phyloP scores from a whole-genome alignment of 2,113 vertebrate species.

The Sprattus sprattus region DNA sequence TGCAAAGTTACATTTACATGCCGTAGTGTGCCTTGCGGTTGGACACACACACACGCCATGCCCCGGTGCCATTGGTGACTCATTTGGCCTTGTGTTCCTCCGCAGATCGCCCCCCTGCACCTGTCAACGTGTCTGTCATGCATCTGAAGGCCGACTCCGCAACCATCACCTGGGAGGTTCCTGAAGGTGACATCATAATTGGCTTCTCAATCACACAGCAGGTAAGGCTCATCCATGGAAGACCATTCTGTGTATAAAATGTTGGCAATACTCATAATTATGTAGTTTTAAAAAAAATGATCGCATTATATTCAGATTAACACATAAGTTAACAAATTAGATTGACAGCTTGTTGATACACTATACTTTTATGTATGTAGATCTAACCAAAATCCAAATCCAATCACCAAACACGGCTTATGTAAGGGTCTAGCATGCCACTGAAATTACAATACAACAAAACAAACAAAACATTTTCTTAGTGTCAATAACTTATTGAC shows the following conservation, averaged over 20 bases:
- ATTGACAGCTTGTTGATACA: neutral
- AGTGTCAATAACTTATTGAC: neutral
- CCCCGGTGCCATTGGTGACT: neutral
- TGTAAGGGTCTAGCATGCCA: no score
- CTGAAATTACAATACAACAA: no score
- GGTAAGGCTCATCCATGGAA: slow-evolving; percentile 64
- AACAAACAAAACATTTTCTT: neutral
- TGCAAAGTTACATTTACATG: neutral
- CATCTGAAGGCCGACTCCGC: slow-evolving; percentile 94
- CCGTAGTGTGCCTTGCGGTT: neutral
- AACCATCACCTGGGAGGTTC: slow-evolving; percentile 95
- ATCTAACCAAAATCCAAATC: neutral
- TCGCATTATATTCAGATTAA: neutral
- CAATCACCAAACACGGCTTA: no score
- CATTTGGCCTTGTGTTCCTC: neutral
- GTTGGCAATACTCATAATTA: neutral
- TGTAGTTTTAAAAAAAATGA: neutral
- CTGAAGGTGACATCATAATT: slow-evolving; percentile 93
- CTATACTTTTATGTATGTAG: neutral
- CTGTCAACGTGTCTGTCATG: slow-evolving; percentile 93
- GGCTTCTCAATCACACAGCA: slow-evolving; percentile 97
- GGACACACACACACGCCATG: neutral
- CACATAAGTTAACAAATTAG: no score
- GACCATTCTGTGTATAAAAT: neutral
- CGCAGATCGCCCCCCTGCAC: slow-evolving; percentile 87